Evolutionary conservation across 2,888 invertebrate genomes (phyloP), one percentile per base, ranked within the genome.

Genomic region (Nomada fabriciana): DNA sequence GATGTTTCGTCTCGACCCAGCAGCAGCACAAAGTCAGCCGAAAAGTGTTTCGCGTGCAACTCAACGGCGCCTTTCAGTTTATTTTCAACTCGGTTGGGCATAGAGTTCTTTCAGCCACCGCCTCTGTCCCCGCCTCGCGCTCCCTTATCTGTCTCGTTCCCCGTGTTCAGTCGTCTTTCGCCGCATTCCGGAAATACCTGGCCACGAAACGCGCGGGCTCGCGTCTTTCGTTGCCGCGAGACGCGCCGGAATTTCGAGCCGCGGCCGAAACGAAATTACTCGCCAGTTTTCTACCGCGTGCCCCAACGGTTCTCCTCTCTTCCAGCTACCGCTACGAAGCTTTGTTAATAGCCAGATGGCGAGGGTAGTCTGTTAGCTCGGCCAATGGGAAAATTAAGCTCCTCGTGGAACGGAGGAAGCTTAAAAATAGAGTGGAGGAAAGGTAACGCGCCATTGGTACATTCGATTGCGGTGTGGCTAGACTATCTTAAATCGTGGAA

Each of bases 181-280:
- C 57, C 20, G 55, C 68, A 69, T 69, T 69, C 68, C 68, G 68
- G 68, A 69, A 69, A 69, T 69, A 69, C 68, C 43, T 69, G 43
- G 23, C 68, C 43, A n/a, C 43, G 23, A 20, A n/a, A 20, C 53
- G 53, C n/a, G 3, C 36, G 18, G 2, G 50, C 23, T 10, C 25
- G 47, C 25, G 29, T 20, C 52, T 65, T 65, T n/a, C 68, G 36
- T 43, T 25, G 25, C 55, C 43, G 57, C 43, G 55, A 57, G 18
- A 42, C 68, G 68, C 68, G 55, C 43, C 7, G 68, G 68, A 69
- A 69, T 69, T 69, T 43, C 47, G 15, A 50, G 69, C 42, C 9
- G 43, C 10, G 25, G 57, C 43, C 18, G 25, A 69, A 69, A 69
- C 69, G 25, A 57, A 69, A 69, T 69, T 69, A 69, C 69, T 69